Evolutionary conservation across 2,888 invertebrate species (phyloP), one percentile per base, ranked within the genome.

Genomic region (Mayetiola destructor): DNA sequence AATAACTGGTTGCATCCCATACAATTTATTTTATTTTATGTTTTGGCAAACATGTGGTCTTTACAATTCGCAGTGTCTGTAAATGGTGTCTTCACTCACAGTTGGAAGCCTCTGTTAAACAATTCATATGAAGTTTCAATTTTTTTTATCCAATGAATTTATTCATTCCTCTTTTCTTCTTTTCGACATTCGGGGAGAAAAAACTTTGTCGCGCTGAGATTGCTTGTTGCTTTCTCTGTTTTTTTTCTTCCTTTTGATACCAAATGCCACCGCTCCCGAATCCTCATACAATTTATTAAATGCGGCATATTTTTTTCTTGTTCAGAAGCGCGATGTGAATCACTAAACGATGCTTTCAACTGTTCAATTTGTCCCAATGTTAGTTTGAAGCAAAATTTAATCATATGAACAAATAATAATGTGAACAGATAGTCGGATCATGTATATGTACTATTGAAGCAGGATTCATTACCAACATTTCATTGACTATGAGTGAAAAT

Each of bases 1-100:
- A 48, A 48, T 48, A 48, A 48, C 23, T 48, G 48, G 48, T 48
- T 27, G 48, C 48, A 48, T 48, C 48, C 48, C 48, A 48, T 48
- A 48, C 48, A 48, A 48, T 48, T 48, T 27, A 27, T 48, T 48
- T 27, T 48, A 48, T 48, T 48, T n/a, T n/a, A n/a, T n/a, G n/a
- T n/a, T n/a, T n/a, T n/a, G n/a, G n/a, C n/a, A n/a, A n/a, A n/a
- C n/a, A n/a, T n/a, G n/a, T n/a, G n/a, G n/a, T n/a, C n/a, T n/a
- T n/a, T n/a, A n/a, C n/a, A n/a, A n/a, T n/a, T n/a, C n/a, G n/a
- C 48, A 27, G 48, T 27, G 23, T 23, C 48, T 48, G 27, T 48
- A 48, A 48, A 48, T 48, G 48, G 48, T 48, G 48, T 48, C 48
- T 48, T 48, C 27, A 27, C 48, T 48, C 48, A 48, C 48, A 48